These are phyloP conservation scores for Agrotis puta DNA, from an alignment of 2,888 invertebrate species.

Conservation along the genomic window DNA sequence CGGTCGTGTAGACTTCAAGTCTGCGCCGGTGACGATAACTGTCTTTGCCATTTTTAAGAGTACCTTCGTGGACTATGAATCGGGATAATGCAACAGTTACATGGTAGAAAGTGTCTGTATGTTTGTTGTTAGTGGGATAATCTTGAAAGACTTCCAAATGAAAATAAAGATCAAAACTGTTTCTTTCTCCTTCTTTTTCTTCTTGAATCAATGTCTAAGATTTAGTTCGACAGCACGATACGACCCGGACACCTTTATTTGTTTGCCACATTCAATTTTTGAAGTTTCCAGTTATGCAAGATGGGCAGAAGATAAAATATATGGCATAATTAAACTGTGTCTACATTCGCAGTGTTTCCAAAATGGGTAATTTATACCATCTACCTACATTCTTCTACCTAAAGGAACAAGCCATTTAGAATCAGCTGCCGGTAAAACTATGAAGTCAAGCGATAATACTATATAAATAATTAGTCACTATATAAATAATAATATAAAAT, in stretches of 20 bases:
- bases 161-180: constrained; percentile 6
- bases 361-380: background rate
- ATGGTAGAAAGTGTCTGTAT: constrained; percentile 4
- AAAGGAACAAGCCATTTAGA: too few species aligned
- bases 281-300: background rate
- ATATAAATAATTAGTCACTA: too few species aligned
- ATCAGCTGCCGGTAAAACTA: too few species aligned
- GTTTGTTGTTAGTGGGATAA: background rate
- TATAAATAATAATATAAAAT: too few species aligned
- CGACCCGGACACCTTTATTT: background rate
- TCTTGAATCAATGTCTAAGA: background rate
- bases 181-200: background rate
- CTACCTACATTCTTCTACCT: background rate
- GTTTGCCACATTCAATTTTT: background rate
- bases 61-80: constrained; percentile 63
- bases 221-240: background rate
- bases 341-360: background rate
- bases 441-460: too few species aligned
- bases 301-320: background rate
- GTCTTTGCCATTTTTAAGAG: constrained; percentile 77
- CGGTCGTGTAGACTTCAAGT: constrained; percentile 87
- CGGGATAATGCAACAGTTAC: constrained; percentile 59
- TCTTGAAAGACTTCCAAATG: constrained; percentile 1
- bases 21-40: constrained; percentile 77
- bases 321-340: background rate